Evolutionary conservation across 1,140 invertebrate species (phyloP), one percentile per base, ranked within the genome.

Genomic region (Battus philenor): DNA sequence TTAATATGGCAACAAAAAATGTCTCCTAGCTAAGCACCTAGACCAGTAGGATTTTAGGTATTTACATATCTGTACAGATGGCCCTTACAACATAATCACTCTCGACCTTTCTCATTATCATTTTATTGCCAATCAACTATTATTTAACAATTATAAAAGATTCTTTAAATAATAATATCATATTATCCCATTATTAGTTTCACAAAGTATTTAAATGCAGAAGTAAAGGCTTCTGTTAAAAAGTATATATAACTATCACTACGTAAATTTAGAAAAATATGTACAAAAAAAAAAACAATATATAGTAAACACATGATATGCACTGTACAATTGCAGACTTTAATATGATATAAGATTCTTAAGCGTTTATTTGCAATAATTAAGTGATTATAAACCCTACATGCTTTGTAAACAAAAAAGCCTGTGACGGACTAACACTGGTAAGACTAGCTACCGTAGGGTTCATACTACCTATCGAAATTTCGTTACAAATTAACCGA

Each of bases 1-100:
- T 73, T 81, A 81, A 83, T 81, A 84, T 81, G 79, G 77, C 77
- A 84, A 84, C 74, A 71, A 79, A 84, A 79, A 68, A 76, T 68
- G 73, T 77, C 68, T 78, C 70, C 67, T 80, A 74, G 68, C 77
- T 84, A 84, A 80, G 73, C 80, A 81, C 75, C 77, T 81, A 83
- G 54, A 75, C 63, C 63, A 71, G 63, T 69, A 80, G 75, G 73
- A 62, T 57, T 72, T 73, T 54, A 68, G 63, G 51, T 83, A 81
- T 81, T 76, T 77, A 83, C 76, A 83, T 48, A 54, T 68, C 72
- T 83, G 70, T 83, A 83, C 79, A 83, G 20, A 58, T 45, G 52
- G 47, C 59, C 49, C 45, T 50, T 63, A 57, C 60, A 58, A 62
- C 38, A 59, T 53, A 63, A 65, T 70, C 60, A 68, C 62, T 65